Conservation (phyloP, 2,888 invertebrate genomes). For the Sinohyriopsis cumingii region DNA sequence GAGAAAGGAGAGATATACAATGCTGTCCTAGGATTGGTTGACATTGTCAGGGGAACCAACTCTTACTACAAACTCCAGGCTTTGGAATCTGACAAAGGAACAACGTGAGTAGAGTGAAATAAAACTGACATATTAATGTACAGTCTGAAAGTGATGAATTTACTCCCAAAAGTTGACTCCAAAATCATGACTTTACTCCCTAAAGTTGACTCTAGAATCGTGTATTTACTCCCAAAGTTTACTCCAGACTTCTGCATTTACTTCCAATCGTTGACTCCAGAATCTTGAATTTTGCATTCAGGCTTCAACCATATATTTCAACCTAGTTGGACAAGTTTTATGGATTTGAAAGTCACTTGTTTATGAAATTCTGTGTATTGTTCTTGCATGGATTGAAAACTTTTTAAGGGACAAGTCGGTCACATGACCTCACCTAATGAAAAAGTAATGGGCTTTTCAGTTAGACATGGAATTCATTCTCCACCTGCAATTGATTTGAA, state of each 20-base stretch:
- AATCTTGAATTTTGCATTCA: no score
- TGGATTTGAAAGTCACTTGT: no score
- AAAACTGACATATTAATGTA: not conserved
- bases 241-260: not conserved
- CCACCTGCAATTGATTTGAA: no score
- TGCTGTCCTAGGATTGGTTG: constrained; percentile 87
- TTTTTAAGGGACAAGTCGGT: no score
- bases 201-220: not conserved
- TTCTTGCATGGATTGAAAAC: no score
- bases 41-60: constrained; percentile 89
- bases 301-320: no score
- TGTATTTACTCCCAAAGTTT: not conserved
- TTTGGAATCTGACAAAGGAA: constrained; percentile 81
- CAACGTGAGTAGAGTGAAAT: constrained; percentile 17
- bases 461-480: no score
- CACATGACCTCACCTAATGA: no score
- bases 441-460: no score
- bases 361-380: no score
- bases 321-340: no score
- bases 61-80: constrained; percentile 96
- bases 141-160: not conserved
- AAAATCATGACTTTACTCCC: not conserved
- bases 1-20: constrained; percentile 78
- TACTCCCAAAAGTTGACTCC: not conserved
- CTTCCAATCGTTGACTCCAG: not conserved